phyloP scores from a whole-genome alignment of 1,140 invertebrate species.

The Reticulitermes speratus region DNA sequence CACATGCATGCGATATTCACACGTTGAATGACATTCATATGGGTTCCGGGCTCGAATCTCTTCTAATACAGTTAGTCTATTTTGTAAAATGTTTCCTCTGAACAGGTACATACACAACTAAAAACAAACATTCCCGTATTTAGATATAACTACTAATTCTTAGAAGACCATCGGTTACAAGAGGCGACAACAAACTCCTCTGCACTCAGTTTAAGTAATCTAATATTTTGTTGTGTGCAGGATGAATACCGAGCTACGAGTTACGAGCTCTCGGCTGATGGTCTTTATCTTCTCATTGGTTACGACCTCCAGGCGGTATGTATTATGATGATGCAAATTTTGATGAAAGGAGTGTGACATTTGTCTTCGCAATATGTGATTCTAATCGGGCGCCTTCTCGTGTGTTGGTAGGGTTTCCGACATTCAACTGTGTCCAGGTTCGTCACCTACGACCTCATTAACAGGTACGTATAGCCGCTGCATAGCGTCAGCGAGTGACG shows the following conservation, averaged over 20 bases:
- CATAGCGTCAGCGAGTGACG: not conserved
- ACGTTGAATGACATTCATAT: too few relatives aligned
- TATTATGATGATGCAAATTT: not conserved
- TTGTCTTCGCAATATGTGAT: not conserved
- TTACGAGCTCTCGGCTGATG: constrained; percentile 19
- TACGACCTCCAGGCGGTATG: constrained; percentile 13
- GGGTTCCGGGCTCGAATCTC: too few relatives aligned
- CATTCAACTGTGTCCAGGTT: constrained; percentile 10
- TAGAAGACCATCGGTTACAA: too few relatives aligned
- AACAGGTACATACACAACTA: too few relatives aligned
- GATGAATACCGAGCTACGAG: constrained; percentile 20
- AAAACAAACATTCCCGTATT: too few relatives aligned
- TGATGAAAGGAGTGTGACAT: not conserved
- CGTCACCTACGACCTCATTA: constrained; percentile 5
- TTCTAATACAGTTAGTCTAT: too few relatives aligned
- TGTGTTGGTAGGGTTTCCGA: not conserved
- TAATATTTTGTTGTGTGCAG: not conserved
- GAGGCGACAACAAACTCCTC: too few relatives aligned
- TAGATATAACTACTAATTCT: too few relatives aligned
- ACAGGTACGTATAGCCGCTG: not conserved
- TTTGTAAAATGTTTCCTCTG: too few relatives aligned
- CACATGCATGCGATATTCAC: too few relatives aligned
- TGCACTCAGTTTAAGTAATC: too few relatives aligned
- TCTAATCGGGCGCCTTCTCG: not conserved
- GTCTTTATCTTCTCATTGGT: not conserved